These are phyloP conservation scores for Glaucomys volans DNA, from an alignment of 2,113 vertebrate genomes.

Conservation along the genomic window DNA sequence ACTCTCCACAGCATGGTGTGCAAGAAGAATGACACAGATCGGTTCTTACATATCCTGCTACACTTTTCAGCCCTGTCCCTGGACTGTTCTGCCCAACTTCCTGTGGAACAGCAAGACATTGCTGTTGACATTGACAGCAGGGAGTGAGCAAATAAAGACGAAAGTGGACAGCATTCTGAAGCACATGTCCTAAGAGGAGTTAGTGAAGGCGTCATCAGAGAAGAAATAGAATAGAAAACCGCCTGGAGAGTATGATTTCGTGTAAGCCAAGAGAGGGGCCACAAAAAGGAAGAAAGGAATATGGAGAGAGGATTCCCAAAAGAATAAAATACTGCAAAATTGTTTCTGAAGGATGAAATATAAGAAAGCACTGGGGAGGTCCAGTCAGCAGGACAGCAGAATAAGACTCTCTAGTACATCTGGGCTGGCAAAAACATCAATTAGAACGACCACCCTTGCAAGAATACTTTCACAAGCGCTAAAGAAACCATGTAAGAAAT, in stretches of 20 bases:
- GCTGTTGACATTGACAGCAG: not conserved
- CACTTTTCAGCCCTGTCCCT: not conserved
- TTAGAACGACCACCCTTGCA: not conserved
- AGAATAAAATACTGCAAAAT: constrained; percentile 15
- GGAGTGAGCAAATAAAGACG: not conserved
- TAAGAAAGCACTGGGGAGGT: not conserved
- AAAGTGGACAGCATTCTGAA: not conserved
- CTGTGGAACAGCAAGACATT: no score
- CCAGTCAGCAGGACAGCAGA: no score
- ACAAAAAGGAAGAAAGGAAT: not conserved
- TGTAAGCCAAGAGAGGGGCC: not conserved
- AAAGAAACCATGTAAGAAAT: not conserved
- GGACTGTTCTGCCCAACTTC: not conserved
- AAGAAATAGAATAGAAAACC: not conserved
- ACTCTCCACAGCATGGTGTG: not conserved
- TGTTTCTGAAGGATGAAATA: not conserved
- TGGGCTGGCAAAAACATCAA: not conserved
- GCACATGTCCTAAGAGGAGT: no score
- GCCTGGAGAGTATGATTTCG: not conserved
- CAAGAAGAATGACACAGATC: not conserved
- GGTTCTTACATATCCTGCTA: not conserved
- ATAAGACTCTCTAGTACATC: not conserved
- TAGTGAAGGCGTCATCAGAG: not conserved
- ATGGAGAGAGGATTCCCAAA: not conserved
- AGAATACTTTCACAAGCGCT: not conserved